Evolutionary conservation across 2,113 vertebrate species (phyloP), one percentile per base, ranked within the genome.

Genomic region (Anhinga anhinga): DNA sequence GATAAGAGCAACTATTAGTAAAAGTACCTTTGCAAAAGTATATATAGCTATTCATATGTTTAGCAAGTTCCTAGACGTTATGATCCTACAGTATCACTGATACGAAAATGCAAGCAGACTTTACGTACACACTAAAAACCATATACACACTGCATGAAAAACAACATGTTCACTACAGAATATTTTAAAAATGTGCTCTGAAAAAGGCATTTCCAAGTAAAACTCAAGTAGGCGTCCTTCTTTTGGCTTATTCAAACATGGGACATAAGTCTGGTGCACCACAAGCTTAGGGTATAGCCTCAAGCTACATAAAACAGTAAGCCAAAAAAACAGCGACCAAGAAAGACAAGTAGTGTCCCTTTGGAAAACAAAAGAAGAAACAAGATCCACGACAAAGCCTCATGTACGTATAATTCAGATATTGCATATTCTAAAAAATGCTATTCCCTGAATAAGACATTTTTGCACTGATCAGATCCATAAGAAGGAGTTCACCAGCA

Each of bases 91-190:
- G 36, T 21, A 55, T 30, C 27, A 59, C 25, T 42, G 8, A 34
- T 26, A 58, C 21, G 30, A 81, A 73, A 90, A 38, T 13, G 13
- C 13, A 82, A 62, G 17, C 3, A 55, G 26, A 20, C 66, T 74
- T 90, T 17, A 53, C 1, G 1, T 40, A 27, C 27, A 58, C 27
- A 29, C 6, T 13, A 42, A 65, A 82, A 65, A 4, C 3, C 16
- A 13, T 0, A 17, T 1, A 0, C 17, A 63, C 14, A 4, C 42
- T 53, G 25, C 38, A 45, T 15, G 22, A 85, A 56, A 67, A 15
- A 56, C 30, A 61, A 38, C 0, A 0, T 17, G 4, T 5, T 88
- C 56, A 34, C 26, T 34, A 17, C 3, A 23, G 32, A 80, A 44
- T 40, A 38, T 71, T 96, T 85, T 62, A 34, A 2, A 90, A 66